phyloP scores from a whole-genome alignment of 2,797 vertebrate species.

The Lepidocolaptes lacrymiger region DNA sequence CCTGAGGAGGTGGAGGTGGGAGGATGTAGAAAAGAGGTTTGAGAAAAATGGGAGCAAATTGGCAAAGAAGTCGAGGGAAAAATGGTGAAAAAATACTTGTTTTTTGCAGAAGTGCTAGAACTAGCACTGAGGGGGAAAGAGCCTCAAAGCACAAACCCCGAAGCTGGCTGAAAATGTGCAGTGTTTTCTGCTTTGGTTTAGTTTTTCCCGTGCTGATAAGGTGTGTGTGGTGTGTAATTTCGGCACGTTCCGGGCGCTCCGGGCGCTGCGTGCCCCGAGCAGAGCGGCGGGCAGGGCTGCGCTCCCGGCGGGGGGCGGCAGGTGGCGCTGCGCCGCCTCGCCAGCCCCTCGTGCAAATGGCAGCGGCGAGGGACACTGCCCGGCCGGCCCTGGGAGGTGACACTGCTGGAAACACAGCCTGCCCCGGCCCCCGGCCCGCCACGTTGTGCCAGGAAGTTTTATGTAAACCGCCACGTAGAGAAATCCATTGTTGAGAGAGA shows the following conservation, averaged over 20 bases:
- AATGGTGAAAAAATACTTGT: not conserved
- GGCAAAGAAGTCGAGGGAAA: not conserved
- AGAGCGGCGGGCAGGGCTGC: too few relatives aligned
- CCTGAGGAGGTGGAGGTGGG: not conserved
- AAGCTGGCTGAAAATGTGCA: not conserved
- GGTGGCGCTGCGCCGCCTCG: not conserved
- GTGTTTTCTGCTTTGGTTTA: not conserved
- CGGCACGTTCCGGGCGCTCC: not conserved
- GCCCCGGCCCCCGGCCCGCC: not conserved
- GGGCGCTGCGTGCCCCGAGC: not conserved
- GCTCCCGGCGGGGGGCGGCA: not conserved
- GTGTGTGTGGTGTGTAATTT: not conserved
- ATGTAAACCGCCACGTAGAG: not conserved
- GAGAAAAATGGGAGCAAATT: not conserved
- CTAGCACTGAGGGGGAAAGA: not conserved
- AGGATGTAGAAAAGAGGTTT: not conserved
- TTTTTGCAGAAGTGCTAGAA: not conserved
- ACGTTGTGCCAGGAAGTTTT: not conserved
- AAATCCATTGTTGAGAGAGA: not conserved
- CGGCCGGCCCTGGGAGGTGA: not conserved
- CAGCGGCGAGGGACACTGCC: not conserved
- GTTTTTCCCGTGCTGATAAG: rapidly evolving
- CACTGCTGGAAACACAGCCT: not conserved
- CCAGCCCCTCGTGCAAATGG: not conserved
- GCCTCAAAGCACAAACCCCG: not conserved